phyloP scores from a whole-genome alignment of 2,113 vertebrate species.

The Pedetes capensis region DNA sequence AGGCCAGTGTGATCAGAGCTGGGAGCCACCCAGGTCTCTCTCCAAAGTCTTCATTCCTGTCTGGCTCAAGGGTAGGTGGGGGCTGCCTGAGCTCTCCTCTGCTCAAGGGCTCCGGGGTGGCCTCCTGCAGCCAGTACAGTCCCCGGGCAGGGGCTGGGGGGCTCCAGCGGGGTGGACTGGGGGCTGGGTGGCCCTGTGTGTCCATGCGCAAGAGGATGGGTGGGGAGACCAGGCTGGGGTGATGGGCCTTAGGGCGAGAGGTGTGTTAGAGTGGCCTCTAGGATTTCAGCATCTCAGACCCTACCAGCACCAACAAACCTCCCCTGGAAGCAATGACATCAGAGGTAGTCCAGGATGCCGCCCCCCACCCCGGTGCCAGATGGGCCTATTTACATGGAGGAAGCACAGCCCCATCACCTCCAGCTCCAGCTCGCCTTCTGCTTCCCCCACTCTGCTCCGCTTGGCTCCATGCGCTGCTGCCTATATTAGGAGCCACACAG shows the following conservation, averaged over 20 bases:
- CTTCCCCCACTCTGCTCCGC: conserved; percentile 21
- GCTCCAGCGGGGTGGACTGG: not conserved
- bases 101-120: too few relatives aligned
- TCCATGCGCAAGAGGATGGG: too few relatives aligned
- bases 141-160: too few relatives aligned
- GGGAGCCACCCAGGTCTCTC: not conserved
- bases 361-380: conserved; percentile 53
- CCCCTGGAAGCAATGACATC: conserved; percentile 25
- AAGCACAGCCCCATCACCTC: conserved; percentile 41
- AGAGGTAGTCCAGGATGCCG: conserved; percentile 58
- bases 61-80: not conserved
- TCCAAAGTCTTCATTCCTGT: not conserved
- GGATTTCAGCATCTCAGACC: not conserved
- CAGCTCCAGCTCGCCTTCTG: conserved; percentile 61
- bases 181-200: not conserved
- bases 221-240: too few relatives aligned
- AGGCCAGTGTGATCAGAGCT: not conserved
- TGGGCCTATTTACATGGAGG: conserved; percentile 64
- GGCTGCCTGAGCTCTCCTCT: not conserved
- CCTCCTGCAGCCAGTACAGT: not conserved
- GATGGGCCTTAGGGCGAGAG: fast-evolving
- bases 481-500: conserved; percentile 69
- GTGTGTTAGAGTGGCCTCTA: not conserved
- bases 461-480: not conserved
- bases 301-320: not conserved